Base-by-base conservation (phyloP, 2,113 vertebrate genomes). In the Panthera leo region DNA sequence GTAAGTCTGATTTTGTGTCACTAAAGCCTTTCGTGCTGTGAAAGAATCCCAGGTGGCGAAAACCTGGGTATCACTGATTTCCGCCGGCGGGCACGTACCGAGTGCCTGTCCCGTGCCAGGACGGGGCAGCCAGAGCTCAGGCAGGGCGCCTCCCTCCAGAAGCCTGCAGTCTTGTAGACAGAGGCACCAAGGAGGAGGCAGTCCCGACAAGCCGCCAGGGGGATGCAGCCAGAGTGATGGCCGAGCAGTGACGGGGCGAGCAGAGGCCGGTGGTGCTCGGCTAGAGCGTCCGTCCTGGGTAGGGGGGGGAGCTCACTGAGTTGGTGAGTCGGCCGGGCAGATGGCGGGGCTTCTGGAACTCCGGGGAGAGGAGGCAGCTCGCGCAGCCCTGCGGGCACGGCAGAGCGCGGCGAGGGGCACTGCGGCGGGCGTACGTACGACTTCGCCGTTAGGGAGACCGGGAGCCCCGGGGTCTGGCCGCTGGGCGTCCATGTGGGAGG, bases 51-150 rank as follows among this genome's bases (percentile, higher is more conserved):
- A 45, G 21, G 15, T 48, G 23, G 31, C 31, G 7, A 67, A 51
- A 23, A 11, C 2, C 2, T 29, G 11, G 84, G 8, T 11, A 2
- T 16, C 14, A 3, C 2, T 11, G 27, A 36, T 45, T 48, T 70
- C 5, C 27, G 61, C 3, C 9, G 18, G 21, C 18, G 16, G 10
- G 2, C 65, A 16, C 73, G 1, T 51, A 25, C 11, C 19, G 11
- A 14, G 2, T n/a, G 15, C 42, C 16, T 1, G 19, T 19, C 0
- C 0, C 0, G 13, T n/a, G 29, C 34, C 36, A 18, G 68, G 34
- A 5, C 4, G 1, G 3, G 39, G 42, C 42, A 12, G 9, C 34
- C 31, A 2, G 27, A n/a, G 34, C 12, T 34, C 31, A 31, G 53
- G 34, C 45, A 39, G 16, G 6, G 85, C 0, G 5, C 45, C 18